Evolutionary conservation across 1,140 invertebrate genomes (phyloP), one percentile per base, ranked within the genome.

Genomic region (Dreissena rostriformis): DNA sequence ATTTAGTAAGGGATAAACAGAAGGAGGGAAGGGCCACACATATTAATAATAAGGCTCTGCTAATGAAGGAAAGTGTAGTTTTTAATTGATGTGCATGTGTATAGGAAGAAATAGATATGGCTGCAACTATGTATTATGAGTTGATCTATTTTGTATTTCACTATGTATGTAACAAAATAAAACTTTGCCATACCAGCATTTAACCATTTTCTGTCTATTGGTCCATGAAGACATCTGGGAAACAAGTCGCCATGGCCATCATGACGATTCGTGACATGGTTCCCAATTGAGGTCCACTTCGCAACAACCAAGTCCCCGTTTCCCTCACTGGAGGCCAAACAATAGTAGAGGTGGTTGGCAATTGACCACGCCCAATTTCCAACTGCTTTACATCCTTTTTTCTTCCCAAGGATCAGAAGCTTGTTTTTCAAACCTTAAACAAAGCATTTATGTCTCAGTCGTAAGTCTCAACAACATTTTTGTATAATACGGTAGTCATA

Each of bases 331-430:
- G 61, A 61, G n/a, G 73, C 76, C 51, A 86, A 85, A 75, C 67
- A 72, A 77, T 78, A 86, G 63, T 88, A 86, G 2, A 86, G 12
- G 52, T 86, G 85, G 53, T 88, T 88, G 52, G 24, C 52, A 19
- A 85, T 83, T 4, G 71, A 84, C 11, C 63, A 66, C 22, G 74
- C 26, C 87, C 85, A 86, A 22, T 17, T 12, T 4, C 14, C 8
- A 19, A 86, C 17, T 8, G n/a, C 17, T 7, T 66, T 22, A 66
- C 39, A 75, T 17, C 57, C 57, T 70, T 80, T 82, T 28, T 81
- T 77, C 22, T 82, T 82, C 0, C 71, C 67, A 11, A 72, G 8
- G 0, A 53, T 22, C 24, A 61, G 22, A 14, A 85, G 28, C 57
- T 84, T 86, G 57, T 81, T 86, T 14, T 72, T 67, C 10, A 86